phyloP scores from a whole-genome alignment of 2,888 invertebrate species.

The Drosophila mayaguana region DNA sequence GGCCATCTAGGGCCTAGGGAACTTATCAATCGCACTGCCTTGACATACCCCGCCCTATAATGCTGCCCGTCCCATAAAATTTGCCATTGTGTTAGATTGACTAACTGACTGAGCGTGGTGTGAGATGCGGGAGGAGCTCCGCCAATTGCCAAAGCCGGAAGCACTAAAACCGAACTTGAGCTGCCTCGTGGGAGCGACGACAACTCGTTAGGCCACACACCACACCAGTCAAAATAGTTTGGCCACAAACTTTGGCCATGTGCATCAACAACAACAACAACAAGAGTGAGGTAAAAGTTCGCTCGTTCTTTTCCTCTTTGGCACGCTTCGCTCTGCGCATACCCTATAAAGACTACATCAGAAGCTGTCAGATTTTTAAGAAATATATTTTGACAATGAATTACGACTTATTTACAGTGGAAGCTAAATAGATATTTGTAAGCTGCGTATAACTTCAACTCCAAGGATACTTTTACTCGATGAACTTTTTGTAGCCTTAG shows the following conservation, averaged over 20 bases:
- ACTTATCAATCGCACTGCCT: constrained; percentile 28
- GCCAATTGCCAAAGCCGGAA: constrained; percentile 21
- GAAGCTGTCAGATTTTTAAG: not conserved
- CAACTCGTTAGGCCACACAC: constrained; percentile 41
- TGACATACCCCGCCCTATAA: constrained; percentile 36
- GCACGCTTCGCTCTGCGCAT: constrained; percentile 5
- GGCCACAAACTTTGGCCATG: constrained; percentile 44
- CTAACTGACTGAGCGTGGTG: not conserved
- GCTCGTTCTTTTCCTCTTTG: not conserved
- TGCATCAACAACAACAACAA: constrained; percentile 51
- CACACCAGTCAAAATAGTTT: constrained; percentile 41
- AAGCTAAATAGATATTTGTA: not conserved
- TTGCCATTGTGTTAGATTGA: constrained; percentile 18
- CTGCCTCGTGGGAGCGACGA: constrained; percentile 40
- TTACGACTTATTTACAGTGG: not conserved
- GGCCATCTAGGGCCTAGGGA: constrained; percentile 12
- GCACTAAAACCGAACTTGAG: constrained; percentile 10
- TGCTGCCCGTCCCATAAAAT: constrained; percentile 30
- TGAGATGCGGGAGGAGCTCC: not conserved
- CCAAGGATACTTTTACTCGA: too few relatives aligned
- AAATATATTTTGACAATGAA: too few relatives aligned
- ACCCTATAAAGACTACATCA: constrained; percentile 15
- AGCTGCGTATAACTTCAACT: not conserved
- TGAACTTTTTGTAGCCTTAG: too few relatives aligned
- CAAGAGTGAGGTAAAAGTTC: constrained; percentile 16